Evolutionary conservation across 2,113 vertebrate genomes (phyloP).

Genomic region (Dryoscopus gambensis): DNA sequence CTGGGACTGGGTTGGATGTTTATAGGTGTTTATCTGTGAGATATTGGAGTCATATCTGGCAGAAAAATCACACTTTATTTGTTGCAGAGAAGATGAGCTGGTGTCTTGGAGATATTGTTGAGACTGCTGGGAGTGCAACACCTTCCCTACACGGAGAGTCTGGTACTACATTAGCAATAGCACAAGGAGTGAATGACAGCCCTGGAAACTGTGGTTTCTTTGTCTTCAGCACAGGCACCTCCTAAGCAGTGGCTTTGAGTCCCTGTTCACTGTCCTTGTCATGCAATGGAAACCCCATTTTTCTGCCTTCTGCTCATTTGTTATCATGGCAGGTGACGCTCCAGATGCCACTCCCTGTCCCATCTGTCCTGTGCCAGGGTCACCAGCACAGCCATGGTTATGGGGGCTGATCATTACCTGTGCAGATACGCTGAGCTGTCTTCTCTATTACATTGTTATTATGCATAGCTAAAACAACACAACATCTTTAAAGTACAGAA

Average conservation of each 20-base stretch:
- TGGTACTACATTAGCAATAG: not conserved
- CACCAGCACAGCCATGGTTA: not conserved
- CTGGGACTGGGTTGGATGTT: not conserved
- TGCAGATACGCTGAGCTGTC: not conserved
- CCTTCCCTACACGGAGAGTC: not conserved
- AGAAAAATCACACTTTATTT: not conserved
- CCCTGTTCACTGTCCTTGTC: not conserved
- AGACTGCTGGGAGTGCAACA: not conserved
- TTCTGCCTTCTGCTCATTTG: not conserved
- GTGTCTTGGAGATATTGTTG: not conserved
- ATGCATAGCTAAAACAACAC: not conserved
- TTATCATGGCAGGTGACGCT: fast-evolving
- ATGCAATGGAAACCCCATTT: not conserved
- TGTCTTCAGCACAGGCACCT: not conserved
- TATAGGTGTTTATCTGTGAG: not conserved
- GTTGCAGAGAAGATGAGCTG: not conserved
- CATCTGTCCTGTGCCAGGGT: not conserved
- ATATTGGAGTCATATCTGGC: not conserved
- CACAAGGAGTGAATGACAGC: not conserved
- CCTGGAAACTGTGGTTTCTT: not conserved
- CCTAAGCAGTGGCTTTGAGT: not conserved
- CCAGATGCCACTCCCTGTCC: not conserved
- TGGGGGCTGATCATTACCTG: not conserved
- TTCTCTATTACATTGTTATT: not conserved
- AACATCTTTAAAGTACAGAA: not conserved